phyloP scores from a whole-genome alignment of 2,888 invertebrate species.

The Ochropleura leucogaster region DNA sequence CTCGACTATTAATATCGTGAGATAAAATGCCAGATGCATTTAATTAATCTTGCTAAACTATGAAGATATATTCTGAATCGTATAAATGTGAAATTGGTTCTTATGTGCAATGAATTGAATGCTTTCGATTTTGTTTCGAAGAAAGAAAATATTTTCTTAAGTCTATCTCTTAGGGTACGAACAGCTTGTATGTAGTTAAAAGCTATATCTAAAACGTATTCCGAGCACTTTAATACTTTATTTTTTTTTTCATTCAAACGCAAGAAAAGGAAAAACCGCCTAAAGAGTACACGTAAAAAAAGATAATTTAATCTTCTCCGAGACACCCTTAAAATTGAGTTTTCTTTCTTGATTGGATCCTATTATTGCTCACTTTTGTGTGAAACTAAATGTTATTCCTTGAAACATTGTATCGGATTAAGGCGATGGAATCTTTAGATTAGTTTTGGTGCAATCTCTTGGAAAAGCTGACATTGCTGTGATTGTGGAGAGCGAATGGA shows the following conservation, averaged over 20 bases:
- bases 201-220: neutral
- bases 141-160: neutral
- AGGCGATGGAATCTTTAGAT: conserved; percentile 45
- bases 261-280: conserved; percentile 23
- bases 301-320: conserved; percentile 50
- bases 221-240: neutral
- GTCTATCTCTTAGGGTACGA: neutral
- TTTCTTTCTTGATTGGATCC: conserved; percentile 57
- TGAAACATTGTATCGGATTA: conserved; percentile 42
- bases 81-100: conserved; percentile 7
- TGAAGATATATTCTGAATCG: conserved; percentile 14
- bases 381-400: conserved; percentile 53
- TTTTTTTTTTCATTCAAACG: conserved; percentile 14
- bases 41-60: conserved; percentile 49
- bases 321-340: conserved; percentile 57
- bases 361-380: conserved; percentile 49
- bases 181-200: neutral
- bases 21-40: conserved; percentile 55
- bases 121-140: conserved; percentile 4
- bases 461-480: conserved; percentile 19
- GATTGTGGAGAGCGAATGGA: conserved; percentile 26
- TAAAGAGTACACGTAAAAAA: conserved; percentile 4
- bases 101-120: neutral
- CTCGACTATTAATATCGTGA: conserved; percentile 51
- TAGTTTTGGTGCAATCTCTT: conserved; percentile 50